Evolutionary conservation across 2,113 vertebrate genomes (phyloP).

Genomic region (Clinocottus analis): DNA sequence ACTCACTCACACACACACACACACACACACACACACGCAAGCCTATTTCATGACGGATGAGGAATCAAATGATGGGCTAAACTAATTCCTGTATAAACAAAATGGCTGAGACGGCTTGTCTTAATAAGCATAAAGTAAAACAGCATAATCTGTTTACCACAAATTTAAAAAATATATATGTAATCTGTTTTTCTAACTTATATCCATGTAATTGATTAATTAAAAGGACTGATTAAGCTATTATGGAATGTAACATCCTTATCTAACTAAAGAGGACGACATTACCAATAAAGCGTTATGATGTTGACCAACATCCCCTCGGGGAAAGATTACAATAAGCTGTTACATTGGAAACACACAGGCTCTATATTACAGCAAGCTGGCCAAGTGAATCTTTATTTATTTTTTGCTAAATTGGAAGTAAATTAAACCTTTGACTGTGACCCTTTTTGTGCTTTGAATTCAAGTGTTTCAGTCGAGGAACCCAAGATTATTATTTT

Average conservation of each 20-base stretch:
- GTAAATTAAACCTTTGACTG: constrained; percentile 30
- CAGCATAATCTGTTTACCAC: constrained; percentile 52
- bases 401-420: constrained; percentile 23
- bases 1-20: constrained; percentile 15
- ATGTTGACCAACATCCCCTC: constrained; percentile 68
- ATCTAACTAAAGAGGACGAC: constrained; percentile 47
- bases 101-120: constrained; percentile 37
- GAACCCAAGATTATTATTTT: neutral
- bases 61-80: constrained; percentile 58
- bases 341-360: constrained; percentile 37
- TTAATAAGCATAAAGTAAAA: constrained; percentile 49
- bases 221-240: constrained; percentile 65
- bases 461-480: neutral
- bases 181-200: constrained; percentile 44
- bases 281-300: constrained; percentile 53
- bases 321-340: constrained; percentile 61
- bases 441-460: constrained; percentile 18
- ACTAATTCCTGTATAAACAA: constrained; percentile 55
- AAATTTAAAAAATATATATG: constrained; percentile 47
- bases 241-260: constrained; percentile 59
- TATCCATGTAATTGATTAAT: constrained; percentile 73
- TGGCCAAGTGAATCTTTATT: constrained; percentile 9
- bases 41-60: constrained; percentile 55
- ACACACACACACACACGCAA: neutral
- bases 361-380: constrained; percentile 12